A percentile compares a stretch with the other conserved stretches of the same genome.
These are phyloP conservation scores for Dryadula phaetusa DNA, from an alignment of 2,888 invertebrate species.

Conservation along the genomic window DNA sequence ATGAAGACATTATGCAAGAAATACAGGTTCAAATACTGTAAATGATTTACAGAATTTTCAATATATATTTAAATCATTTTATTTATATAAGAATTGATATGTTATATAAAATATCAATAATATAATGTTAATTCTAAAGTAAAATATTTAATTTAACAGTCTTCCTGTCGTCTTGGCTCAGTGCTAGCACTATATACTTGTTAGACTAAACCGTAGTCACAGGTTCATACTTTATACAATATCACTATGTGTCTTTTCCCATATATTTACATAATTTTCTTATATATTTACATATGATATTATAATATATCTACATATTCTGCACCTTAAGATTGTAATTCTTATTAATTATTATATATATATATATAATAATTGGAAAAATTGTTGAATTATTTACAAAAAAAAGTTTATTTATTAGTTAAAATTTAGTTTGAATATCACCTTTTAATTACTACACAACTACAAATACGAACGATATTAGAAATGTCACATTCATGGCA, in stretches of 20 bases:
- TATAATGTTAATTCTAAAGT: background rate
- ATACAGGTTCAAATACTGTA: background rate
- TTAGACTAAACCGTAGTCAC: background rate
- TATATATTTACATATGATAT: constrained; percentile 52
- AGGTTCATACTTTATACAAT: constrained; percentile 62
- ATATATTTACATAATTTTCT: constrained; percentile 56
- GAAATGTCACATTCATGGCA: background rate
- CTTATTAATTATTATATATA: background rate
- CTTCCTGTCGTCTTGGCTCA: constrained; percentile 73
- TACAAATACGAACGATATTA: constrained; percentile 9
- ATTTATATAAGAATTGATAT: background rate
- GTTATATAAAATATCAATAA: background rate
- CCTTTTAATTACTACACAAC: constrained; percentile 12
- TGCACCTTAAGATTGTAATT: background rate
- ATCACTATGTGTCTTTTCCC: constrained; percentile 72
- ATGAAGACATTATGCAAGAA: too few relatives aligned
- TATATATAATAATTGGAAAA: too few relatives aligned
- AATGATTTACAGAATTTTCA: background rate
- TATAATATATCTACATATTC: background rate
- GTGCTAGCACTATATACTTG: constrained; percentile 54
- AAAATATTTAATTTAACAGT: constrained; percentile 15
- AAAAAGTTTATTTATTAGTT: background rate
- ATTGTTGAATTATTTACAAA: constrained; percentile 5
- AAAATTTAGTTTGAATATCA: constrained; percentile 14
- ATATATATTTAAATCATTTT: background rate